Base-by-base conservation (phyloP, 1,140 invertebrate genomes). In the Vanessa atalanta region DNA sequence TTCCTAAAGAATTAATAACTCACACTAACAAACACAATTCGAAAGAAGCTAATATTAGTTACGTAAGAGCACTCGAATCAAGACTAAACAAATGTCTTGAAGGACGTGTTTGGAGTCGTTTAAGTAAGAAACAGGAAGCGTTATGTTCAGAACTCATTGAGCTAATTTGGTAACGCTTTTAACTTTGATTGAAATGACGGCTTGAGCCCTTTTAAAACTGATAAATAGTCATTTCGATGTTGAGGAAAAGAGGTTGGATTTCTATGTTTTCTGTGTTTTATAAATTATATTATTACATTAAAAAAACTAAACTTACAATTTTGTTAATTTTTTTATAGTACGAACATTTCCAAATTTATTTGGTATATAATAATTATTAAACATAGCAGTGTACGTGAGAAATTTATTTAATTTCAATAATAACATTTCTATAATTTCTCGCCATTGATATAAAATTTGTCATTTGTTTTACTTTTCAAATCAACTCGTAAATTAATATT, bases 31-130 rank as follows among this genome's bases (percentile, higher is more conserved):
- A 57, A 57, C 13, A 47, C 20, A 50, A 55, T 31, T 53, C 37
- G 14, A 14, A 31, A 69, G 61, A 65, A 60, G 47, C 60, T 68
- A 75, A 72, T 72, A 55, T 71, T 64, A 76, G 61, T 66, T 47
- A 50, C 47, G 64, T 26, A 60, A 70, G 65, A 67, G 16, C 73
- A 72, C 67, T 75, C 48, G 50, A 75, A 6, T 43, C 63, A 65
- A 79, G 74, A 79, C 81, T 83, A 83, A 83, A 83, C 81, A 81
- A 78, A 68, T 79, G 69, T 70, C 68, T 79, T 75, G 73, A 76
- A 83, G 77, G 75, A 83, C 73, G 66, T 76, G 75, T 77, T 81
- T 80, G 75, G 71, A 71, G 66, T 55, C 47, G 67, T 73, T 77
- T 75, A 77, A 75, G 47, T 68, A 37, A 48, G 76, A 72, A 79